A percentile compares a stretch with the other conserved stretches of the same genome.
These are phyloP conservation scores for Morelia viridis DNA, from an alignment of 2,797 vertebrate species.

Conservation along the genomic window DNA sequence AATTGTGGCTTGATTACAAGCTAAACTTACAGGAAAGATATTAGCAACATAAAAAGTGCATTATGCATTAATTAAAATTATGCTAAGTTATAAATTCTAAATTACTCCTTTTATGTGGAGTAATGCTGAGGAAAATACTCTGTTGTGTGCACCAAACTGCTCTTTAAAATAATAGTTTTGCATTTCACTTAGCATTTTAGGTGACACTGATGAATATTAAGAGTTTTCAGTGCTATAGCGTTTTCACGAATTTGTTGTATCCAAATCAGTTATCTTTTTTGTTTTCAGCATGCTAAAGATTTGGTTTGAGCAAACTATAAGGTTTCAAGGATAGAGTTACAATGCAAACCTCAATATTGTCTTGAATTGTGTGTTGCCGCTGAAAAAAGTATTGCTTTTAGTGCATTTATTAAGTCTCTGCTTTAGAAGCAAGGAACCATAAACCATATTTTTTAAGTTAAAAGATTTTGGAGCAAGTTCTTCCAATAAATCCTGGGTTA, in stretches of 20 bases:
- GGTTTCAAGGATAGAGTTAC: constrained; percentile 72
- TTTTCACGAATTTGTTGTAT: constrained; percentile 24
- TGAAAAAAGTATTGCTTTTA: constrained; percentile 63
- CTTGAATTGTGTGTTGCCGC: constrained; percentile 63
- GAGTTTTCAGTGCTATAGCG: background rate
- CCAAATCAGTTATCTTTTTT: constrained; percentile 54
- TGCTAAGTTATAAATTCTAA: constrained; percentile 41
- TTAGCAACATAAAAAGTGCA: constrained; percentile 52
- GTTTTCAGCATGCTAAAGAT: constrained; percentile 57
- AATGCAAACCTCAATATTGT: constrained; percentile 62
- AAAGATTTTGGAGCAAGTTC: constrained; percentile 79
- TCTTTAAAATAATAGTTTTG: constrained; percentile 31
- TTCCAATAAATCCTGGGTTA: constrained; percentile 74
- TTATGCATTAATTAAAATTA: constrained; percentile 57
- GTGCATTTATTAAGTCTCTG: constrained; percentile 71
- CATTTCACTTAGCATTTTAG: constrained; percentile 8
- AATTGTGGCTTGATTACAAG: constrained; percentile 65
- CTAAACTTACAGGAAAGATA: constrained; percentile 57
- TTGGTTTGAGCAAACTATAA: constrained; percentile 66
- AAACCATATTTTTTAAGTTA: constrained; percentile 82
- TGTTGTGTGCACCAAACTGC: constrained; percentile 40
- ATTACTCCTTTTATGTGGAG: constrained; percentile 39
- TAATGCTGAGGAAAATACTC: constrained; percentile 43
- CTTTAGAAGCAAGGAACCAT: constrained; percentile 70
- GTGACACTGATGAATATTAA: background rate